These are phyloP conservation scores for Calosoma granatense DNA, from an alignment of 1,140 invertebrate species.

Conservation along the genomic window DNA sequence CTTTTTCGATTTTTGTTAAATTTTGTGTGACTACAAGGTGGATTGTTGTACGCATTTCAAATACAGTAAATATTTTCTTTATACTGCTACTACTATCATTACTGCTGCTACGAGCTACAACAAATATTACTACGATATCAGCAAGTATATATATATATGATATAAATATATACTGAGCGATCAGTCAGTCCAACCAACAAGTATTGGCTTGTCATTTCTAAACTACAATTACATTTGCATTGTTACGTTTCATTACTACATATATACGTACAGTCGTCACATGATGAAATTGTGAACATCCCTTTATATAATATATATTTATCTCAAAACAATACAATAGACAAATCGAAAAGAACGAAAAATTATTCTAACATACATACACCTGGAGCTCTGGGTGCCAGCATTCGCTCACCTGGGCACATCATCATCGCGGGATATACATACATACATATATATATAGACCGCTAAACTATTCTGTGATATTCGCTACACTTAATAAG, in stretches of 20 bases:
- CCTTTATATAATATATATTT: background rate
- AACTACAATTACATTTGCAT: too few species aligned
- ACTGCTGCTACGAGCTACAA: too few species aligned
- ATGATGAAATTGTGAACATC: constrained; percentile 2
- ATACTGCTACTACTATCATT: too few species aligned
- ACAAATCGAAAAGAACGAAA: constrained; percentile 6
- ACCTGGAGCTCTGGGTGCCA: background rate
- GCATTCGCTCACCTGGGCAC: background rate
- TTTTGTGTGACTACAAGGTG: constrained; percentile 32
- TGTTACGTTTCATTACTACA: too few species aligned
- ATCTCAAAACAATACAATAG: background rate
- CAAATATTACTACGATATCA: too few species aligned
- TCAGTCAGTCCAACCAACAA: too few species aligned
- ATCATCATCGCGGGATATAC: too few species aligned
- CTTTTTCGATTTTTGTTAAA: constrained; percentile 26
- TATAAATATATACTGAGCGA: too few species aligned
- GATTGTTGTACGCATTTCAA: constrained; percentile 16
- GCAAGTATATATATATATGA: too few species aligned
- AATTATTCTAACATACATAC: too few species aligned
- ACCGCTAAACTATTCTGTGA: constrained; percentile 36
- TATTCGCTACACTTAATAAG: constrained; percentile 38
- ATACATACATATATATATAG: too few species aligned
- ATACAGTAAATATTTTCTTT: background rate
- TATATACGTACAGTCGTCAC: background rate
- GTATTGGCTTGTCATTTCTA: too few species aligned